Evolutionary conservation across 2,113 vertebrate species (phyloP).

Genomic region (Acanthisitta chloris): DNA sequence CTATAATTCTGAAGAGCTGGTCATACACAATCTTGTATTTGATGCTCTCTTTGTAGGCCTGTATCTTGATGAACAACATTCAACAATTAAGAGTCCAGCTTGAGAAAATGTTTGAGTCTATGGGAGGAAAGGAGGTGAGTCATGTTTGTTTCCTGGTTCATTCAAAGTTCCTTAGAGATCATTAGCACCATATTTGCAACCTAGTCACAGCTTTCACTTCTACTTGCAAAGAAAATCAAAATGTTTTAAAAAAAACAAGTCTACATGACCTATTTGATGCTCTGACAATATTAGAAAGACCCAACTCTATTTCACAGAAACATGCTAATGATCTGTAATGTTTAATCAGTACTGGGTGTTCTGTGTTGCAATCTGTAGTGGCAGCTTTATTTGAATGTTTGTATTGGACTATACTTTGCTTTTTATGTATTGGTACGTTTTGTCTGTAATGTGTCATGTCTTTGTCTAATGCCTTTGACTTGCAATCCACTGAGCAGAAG

Average conservation of each 20-base stretch:
- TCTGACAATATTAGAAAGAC: not conserved
- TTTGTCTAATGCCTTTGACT: constrained; percentile 77
- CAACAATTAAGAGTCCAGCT: constrained; percentile 94
- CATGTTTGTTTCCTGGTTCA: not conserved
- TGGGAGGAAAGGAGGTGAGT: constrained; percentile 96
- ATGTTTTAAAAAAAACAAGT: not conserved
- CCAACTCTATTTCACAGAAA: not conserved
- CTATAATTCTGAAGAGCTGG: not conserved
- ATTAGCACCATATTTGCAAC: constrained; percentile 44
- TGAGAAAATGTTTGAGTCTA: constrained; percentile 99
- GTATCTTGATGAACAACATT: constrained; percentile 96
- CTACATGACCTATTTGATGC: not conserved
- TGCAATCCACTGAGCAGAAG: constrained; percentile 86
- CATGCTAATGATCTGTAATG: constrained; percentile 66
- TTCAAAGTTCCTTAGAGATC: constrained; percentile 50
- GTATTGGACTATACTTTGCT: constrained; percentile 25
- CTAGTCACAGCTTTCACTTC: not conserved
- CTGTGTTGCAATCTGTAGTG: constrained; percentile 5
- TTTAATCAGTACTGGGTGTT: not conserved
- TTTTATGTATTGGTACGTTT: not conserved
- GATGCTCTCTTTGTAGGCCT: constrained; percentile 79
- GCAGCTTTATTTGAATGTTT: constrained; percentile 37
- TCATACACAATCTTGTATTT: not conserved
- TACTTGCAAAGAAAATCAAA: not conserved
- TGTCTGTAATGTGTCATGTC: constrained; percentile 86